These are phyloP conservation scores for Apaloderma vittatum DNA, from an alignment of 2,113 vertebrate genomes.

Conservation along the genomic window DNA sequence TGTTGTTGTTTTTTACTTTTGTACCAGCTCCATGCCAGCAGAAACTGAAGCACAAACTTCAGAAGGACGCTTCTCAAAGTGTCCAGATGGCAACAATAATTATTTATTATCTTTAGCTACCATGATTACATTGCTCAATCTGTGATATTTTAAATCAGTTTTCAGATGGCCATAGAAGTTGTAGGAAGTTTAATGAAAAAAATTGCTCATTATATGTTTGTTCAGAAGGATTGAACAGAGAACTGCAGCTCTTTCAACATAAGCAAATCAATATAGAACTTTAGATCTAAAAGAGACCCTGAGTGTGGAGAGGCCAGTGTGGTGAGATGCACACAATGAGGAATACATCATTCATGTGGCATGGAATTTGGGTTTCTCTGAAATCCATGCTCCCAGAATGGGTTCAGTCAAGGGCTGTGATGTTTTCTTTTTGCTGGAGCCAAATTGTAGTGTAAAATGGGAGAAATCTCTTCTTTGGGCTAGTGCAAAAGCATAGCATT, in stretches of 20 bases:
- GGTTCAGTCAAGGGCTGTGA: not conserved
- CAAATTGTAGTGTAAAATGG: not conserved
- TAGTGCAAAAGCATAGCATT: not conserved
- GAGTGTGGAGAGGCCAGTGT: accelerated
- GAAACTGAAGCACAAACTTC: conserved; percentile 50
- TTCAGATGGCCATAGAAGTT: conserved; percentile 54
- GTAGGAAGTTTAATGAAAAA: conserved; percentile 37
- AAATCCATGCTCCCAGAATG: not conserved
- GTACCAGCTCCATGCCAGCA: conserved; percentile 59
- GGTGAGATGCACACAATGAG: not conserved
- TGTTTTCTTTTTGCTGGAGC: not conserved
- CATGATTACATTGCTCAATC: conserved; percentile 72
- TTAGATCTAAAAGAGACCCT: not conserved
- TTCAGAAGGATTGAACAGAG: conserved; percentile 20
- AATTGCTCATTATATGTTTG: conserved; percentile 30
- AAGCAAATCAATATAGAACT: conserved; percentile 4
- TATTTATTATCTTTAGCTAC: conserved; percentile 80
- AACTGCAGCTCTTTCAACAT: not conserved
- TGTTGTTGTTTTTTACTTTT: conserved; percentile 69
- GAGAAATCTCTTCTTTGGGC: not conserved
- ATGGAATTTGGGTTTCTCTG: not conserved
- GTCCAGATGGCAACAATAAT: conserved; percentile 79
- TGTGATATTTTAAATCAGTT: conserved; percentile 77
- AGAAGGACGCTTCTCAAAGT: conserved; percentile 56
- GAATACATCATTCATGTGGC: not conserved